A percentile compares a stretch with the other conserved stretches of the same genome.
phyloP scores from a whole-genome alignment of 2,888 invertebrate species.

The Nebria brevicollis region DNA sequence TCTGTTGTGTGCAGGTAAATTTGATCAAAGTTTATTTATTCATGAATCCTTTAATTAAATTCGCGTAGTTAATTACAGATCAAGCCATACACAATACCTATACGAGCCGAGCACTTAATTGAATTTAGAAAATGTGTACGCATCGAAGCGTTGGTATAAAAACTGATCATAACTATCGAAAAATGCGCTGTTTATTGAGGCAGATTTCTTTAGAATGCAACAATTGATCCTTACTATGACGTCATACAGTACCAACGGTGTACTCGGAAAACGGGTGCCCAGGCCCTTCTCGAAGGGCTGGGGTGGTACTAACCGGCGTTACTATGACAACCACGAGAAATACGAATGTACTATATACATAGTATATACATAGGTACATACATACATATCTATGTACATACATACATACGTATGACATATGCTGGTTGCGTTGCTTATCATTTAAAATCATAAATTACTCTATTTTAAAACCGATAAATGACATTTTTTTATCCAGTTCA shows the following conservation, averaged over 20 bases:
- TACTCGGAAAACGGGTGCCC: conserved; percentile 26
- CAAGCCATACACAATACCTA: neutral
- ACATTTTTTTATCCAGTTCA: too few species aligned
- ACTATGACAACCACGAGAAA: conserved; percentile 12
- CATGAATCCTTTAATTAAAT: neutral
- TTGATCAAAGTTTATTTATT: too few species aligned
- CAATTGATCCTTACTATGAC: conserved; percentile 43
- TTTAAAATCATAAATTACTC: neutral
- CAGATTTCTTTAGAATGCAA: conserved; percentile 26
- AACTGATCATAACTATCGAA: too few species aligned
- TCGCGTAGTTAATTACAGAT: neutral
- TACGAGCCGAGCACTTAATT: neutral
- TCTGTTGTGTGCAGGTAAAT: too few species aligned
- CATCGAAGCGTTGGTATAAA: too few species aligned
- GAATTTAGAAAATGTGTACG: neutral
- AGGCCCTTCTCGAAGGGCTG: neutral
- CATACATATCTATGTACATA: too few species aligned
- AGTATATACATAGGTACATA: neutral
- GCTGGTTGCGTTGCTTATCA: neutral
- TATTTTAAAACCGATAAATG: neutral
- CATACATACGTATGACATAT: neutral
- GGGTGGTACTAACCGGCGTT: neutral
- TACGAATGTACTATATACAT: too few species aligned
- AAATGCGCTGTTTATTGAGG: too few species aligned
- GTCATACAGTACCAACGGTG: conserved; percentile 26